Evolutionary conservation across 2,888 invertebrate species (phyloP).

Genomic region (Pyrgus malvae): DNA sequence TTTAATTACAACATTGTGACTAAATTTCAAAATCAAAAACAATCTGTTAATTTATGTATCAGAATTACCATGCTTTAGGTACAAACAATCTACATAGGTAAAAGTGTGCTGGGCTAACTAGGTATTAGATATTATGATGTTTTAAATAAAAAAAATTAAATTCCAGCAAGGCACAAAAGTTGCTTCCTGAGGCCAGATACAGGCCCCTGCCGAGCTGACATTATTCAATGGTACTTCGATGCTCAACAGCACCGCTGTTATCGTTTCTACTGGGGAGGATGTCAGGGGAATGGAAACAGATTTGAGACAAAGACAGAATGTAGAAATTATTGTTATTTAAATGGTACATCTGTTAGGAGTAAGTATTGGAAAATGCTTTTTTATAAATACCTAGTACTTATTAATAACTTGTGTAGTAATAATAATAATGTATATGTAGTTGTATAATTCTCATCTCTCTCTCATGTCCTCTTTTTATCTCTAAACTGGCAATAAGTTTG

Average conservation of each 20-base stretch:
- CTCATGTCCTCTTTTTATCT: no score
- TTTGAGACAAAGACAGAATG: constrained; percentile 51
- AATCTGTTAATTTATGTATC: no score
- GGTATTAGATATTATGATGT: not conserved
- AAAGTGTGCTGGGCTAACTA: not conserved
- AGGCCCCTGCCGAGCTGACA: constrained; percentile 65
- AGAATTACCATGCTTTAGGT: no score
- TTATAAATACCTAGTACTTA: no score
- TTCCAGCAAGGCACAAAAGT: constrained; percentile 54
- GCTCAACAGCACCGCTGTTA: constrained; percentile 51
- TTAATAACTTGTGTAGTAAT: no score
- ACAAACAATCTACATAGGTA: not conserved
- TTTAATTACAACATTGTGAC: no score
- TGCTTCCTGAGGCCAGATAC: constrained; percentile 67
- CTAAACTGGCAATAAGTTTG: no score
- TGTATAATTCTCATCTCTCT: no score
- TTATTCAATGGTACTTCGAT: constrained; percentile 67
- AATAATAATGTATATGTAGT: no score
- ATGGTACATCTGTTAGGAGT: constrained; percentile 25
- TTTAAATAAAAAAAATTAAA: not conserved
- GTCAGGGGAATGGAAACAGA: constrained; percentile 70
- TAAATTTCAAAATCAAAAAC: no score
- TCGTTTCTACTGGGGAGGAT: constrained; percentile 69
- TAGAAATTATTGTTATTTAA: constrained; percentile 45
- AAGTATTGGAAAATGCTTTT: no score